phyloP scores from a whole-genome alignment of 2,888 invertebrate genomes.

The Scrobipalpa costella region DNA sequence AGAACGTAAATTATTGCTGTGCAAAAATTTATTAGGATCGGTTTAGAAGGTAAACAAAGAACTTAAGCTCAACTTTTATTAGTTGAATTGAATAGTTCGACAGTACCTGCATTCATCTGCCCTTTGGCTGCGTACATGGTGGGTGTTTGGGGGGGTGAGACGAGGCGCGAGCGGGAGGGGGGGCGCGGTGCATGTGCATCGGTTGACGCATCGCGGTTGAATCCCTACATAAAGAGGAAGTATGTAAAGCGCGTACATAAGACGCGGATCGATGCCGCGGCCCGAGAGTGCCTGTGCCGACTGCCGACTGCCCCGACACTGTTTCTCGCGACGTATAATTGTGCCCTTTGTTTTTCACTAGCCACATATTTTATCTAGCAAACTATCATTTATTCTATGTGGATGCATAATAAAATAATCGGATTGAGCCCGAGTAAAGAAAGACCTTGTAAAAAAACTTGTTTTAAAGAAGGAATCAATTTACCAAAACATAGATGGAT shows the following conservation, averaged over 20 bases:
- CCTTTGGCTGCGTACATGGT: slow-evolving; percentile 11
- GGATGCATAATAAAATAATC: too few relatives aligned
- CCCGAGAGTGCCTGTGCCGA: slow-evolving; percentile 51
- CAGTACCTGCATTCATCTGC: slow-evolving; percentile 11
- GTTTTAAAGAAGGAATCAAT: too few relatives aligned
- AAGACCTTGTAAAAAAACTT: too few relatives aligned
- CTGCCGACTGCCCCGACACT: slow-evolving; percentile 48
- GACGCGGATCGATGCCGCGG: slow-evolving; percentile 74
- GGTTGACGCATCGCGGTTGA: slow-evolving; percentile 78
- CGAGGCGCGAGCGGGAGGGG: slow-evolving; percentile 30
- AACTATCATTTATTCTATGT: slow-evolving; percentile 3
- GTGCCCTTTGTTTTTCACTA: slow-evolving; percentile 24
- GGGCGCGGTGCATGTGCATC: slow-evolving; percentile 68
- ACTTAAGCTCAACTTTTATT: background rate
- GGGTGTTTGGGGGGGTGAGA: slow-evolving; percentile 12
- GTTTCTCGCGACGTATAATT: slow-evolving; percentile 37
- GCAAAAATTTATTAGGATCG: background rate
- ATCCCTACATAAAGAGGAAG: slow-evolving; percentile 75
- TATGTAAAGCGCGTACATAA: slow-evolving; percentile 74
- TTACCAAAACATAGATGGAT: too few relatives aligned
- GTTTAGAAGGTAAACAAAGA: background rate
- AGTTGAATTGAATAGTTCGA: slow-evolving; percentile 3
- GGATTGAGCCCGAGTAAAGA: too few relatives aligned
- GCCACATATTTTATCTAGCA: slow-evolving; percentile 12
- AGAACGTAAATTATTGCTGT: background rate